These are phyloP conservation scores for Sinosuthora webbiana DNA, from an alignment of 2,113 vertebrate genomes.

Conservation along the genomic window DNA sequence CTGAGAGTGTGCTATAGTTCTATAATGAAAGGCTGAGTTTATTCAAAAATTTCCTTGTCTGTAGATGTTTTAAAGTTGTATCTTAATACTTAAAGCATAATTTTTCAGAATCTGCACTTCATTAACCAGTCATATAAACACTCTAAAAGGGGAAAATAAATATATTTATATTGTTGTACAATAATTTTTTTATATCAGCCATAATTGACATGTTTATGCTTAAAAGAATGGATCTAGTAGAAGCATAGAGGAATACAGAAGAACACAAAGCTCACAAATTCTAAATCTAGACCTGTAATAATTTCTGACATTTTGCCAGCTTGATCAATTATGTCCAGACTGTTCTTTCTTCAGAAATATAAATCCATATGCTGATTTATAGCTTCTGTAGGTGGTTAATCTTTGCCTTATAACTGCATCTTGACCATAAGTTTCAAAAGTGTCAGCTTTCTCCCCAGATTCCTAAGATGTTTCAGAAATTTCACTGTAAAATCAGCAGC, in stretches of 20 bases:
- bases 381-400: not conserved
- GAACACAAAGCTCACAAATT: not conserved
- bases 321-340: not conserved
- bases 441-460: slow-evolving; percentile 7
- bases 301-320: not conserved
- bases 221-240: not conserved
- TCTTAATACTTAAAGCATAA: not conserved
- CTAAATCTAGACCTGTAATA: not conserved
- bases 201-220: not conserved
- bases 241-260: not conserved
- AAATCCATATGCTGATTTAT: slow-evolving; percentile 15
- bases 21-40: not conserved
- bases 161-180: not conserved
- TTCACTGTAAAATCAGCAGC: slow-evolving; percentile 13
- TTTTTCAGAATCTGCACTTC: not conserved
- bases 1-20: not conserved
- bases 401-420: not conserved
- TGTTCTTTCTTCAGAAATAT: slow-evolving; percentile 21
- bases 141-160: not conserved
- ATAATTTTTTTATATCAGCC: not conserved
- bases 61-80: not conserved
- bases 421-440: slow-evolving; percentile 35
- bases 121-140: not conserved
- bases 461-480: slow-evolving; percentile 18
- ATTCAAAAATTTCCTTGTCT: not conserved